phyloP scores from a whole-genome alignment of 1,140 invertebrate genomes.

The Heterodera schachtii region DNA sequence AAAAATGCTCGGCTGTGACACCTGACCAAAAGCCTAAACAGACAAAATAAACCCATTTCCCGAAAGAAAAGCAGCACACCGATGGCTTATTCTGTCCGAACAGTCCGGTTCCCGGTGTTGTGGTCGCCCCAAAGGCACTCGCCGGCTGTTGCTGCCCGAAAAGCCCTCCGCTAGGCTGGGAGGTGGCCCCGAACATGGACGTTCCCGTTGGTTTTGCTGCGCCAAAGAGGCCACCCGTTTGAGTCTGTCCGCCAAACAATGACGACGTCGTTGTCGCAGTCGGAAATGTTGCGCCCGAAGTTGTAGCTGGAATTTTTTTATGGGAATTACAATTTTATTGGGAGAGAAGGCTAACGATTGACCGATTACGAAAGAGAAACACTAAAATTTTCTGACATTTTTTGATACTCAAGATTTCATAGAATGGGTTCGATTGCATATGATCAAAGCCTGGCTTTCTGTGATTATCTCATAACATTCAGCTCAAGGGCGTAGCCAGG shows the following conservation, averaged over 20 bases:
- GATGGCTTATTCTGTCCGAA: slow-evolving; percentile 16
- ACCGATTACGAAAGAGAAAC: too few relatives aligned
- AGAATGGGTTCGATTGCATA: too few relatives aligned
- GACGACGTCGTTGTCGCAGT: slow-evolving; percentile 10
- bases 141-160: background rate
- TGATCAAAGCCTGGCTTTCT: too few relatives aligned
- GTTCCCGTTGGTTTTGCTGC: background rate
- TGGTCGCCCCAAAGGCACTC: background rate
- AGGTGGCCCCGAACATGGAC: slow-evolving; percentile 14
- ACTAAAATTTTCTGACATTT: too few relatives aligned
- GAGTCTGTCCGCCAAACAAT: slow-evolving; percentile 18
- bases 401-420: too few relatives aligned
- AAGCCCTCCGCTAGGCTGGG: background rate
- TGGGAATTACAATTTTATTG: too few relatives aligned
- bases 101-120: background rate
- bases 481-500: too few relatives aligned
- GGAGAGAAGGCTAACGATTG: too few relatives aligned
- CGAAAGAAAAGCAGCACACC: background rate
- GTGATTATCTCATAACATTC: too few relatives aligned
- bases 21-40: slow-evolving; percentile 24
- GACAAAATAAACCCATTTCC: background rate
- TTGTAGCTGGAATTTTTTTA: background rate
- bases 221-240: slow-evolving; percentile 12
- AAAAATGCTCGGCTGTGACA: slow-evolving; percentile 25
- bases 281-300: slow-evolving; percentile 13